phyloP scores from a whole-genome alignment of 2,888 invertebrate species.

The Watsonalla cultraria region DNA sequence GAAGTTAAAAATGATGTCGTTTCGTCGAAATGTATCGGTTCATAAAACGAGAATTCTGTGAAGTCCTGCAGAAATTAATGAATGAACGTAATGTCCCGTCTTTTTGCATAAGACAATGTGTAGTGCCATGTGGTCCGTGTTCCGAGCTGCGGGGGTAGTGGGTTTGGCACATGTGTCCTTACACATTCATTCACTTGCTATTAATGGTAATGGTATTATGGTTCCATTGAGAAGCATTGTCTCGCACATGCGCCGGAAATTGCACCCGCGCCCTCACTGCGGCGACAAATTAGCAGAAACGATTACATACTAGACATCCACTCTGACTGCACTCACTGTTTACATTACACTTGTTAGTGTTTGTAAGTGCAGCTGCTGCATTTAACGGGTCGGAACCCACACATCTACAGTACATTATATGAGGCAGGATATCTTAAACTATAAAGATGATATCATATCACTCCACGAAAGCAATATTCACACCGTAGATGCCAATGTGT shows the following conservation, averaged over 20 bases:
- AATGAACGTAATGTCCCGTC: slow-evolving; percentile 60
- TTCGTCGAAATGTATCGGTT: slow-evolving; percentile 40
- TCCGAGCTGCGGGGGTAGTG: slow-evolving; percentile 46
- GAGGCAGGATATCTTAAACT: too few species aligned
- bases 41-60: slow-evolving; percentile 57
- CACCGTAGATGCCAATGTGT: too few species aligned
- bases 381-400: too few species aligned
- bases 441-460: too few species aligned
- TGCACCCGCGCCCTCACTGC: slow-evolving; percentile 34
- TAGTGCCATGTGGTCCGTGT: slow-evolving; percentile 50
- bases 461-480: too few species aligned
- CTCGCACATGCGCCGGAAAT: slow-evolving; percentile 74
- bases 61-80: slow-evolving; percentile 55
- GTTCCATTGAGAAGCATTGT: slow-evolving; percentile 71
- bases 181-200: slow-evolving; percentile 73
- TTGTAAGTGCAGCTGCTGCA: too few species aligned
- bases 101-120: slow-evolving; percentile 70
- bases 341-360: background rate
- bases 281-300: slow-evolving; percentile 64
- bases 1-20: slow-evolving; percentile 23
- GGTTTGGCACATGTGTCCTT: slow-evolving; percentile 61
- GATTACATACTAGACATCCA: slow-evolving; percentile 29
- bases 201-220: slow-evolving; percentile 41
- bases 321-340: background rate
- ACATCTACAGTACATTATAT: too few species aligned